Evolutionary conservation across 2,113 vertebrate genomes (phyloP).

Genomic region (Erpornis zantholeuca): DNA sequence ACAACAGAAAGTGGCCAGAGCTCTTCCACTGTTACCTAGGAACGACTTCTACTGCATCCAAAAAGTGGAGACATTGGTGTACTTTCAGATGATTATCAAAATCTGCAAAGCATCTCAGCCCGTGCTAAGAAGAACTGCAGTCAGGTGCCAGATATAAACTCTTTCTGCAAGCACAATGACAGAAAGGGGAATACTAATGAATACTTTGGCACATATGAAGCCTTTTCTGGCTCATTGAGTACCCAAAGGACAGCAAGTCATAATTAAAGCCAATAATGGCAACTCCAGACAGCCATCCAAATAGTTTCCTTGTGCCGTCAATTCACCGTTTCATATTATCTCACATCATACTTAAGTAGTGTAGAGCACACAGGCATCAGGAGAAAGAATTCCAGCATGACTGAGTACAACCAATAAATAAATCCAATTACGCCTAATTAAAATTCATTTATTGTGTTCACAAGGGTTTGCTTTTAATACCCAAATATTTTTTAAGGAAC

Average conservation of each 20-base stretch:
- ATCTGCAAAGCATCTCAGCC: slow-evolving; percentile 59
- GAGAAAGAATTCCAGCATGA: slow-evolving; percentile 59
- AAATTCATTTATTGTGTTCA: slow-evolving; percentile 62
- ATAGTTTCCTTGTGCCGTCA: slow-evolving; percentile 74
- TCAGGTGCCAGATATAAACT: slow-evolving; percentile 68
- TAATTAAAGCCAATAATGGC: slow-evolving; percentile 78
- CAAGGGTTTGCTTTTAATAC: slow-evolving; percentile 46
- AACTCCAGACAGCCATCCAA: slow-evolving; percentile 75
- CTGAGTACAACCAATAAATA: slow-evolving; percentile 57
- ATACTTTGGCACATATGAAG: slow-evolving; percentile 70
- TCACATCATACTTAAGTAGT: slow-evolving; percentile 63
- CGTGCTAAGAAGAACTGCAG: slow-evolving; percentile 48
- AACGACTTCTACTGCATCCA: neutral
- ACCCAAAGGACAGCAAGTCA: slow-evolving; percentile 73
- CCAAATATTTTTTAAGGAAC: slow-evolving; percentile 53
- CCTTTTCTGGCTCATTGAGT: slow-evolving; percentile 73
- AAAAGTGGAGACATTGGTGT: slow-evolving; percentile 41
- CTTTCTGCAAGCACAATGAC: slow-evolving; percentile 68
- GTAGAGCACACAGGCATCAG: slow-evolving; percentile 42
- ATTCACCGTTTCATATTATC: slow-evolving; percentile 66
- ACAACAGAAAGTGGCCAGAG: neutral
- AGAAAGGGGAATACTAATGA: slow-evolving; percentile 74
- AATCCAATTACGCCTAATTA: slow-evolving; percentile 39
- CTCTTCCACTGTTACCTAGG: slow-evolving; percentile 3
- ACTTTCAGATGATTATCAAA: slow-evolving; percentile 64